phyloP scores from a whole-genome alignment of 2,888 invertebrate species.

The Tortricodes alternella region DNA sequence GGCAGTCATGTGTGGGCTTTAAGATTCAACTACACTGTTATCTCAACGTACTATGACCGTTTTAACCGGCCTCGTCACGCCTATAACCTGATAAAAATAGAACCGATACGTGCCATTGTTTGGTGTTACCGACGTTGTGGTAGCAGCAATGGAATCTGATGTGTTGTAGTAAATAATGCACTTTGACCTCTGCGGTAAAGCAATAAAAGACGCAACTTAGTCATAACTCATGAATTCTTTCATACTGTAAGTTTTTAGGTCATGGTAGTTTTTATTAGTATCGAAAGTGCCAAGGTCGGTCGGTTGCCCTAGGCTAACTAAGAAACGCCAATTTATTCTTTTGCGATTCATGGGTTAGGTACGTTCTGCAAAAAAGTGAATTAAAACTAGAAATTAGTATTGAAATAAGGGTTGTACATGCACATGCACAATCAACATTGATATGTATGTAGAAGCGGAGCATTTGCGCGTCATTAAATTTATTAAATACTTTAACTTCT shows the following conservation, averaged over 20 bases:
- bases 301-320: slow-evolving; percentile 18
- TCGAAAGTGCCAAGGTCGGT: slow-evolving; percentile 25
- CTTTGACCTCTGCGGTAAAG: slow-evolving; percentile 33
- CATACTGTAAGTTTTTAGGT: slow-evolving; percentile 35
- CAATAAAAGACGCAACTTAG: slow-evolving; percentile 26
- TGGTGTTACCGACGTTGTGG: slow-evolving; percentile 6
- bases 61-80: not conserved
- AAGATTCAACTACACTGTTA: too few relatives aligned
- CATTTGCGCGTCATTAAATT: too few relatives aligned
- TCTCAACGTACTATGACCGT: slow-evolving; percentile 15
- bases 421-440: too few relatives aligned
- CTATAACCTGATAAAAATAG: not conserved
- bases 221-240: slow-evolving; percentile 27
- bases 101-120: slow-evolving; percentile 6
- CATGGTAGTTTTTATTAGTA: slow-evolving; percentile 34
- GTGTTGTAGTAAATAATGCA: slow-evolving; percentile 32
- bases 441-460: too few relatives aligned
- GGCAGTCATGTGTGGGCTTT: slow-evolving; percentile 56
- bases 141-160: not conserved
- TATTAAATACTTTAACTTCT: too few relatives aligned
- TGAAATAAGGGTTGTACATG: too few relatives aligned
- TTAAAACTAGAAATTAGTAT: too few relatives aligned
- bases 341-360: too few relatives aligned
- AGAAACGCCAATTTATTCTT: slow-evolving; percentile 9
- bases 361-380: too few relatives aligned